A percentile compares a stretch with the other conserved stretches of the same genome.
These are phyloP conservation scores for Zelleria hepariella DNA, from an alignment of 2,888 invertebrate species.

Conservation along the genomic window DNA sequence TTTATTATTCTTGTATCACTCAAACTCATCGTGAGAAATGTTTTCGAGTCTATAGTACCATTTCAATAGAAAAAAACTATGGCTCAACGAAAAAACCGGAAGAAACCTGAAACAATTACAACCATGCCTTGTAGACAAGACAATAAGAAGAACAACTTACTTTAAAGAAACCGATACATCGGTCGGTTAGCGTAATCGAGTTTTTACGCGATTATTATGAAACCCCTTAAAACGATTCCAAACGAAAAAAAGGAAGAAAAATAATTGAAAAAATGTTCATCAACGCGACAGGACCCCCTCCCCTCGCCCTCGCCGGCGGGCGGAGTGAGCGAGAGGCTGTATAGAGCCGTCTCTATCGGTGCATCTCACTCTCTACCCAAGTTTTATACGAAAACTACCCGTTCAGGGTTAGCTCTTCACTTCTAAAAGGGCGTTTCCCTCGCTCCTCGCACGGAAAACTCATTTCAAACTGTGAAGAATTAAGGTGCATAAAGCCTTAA, in stretches of 20 bases:
- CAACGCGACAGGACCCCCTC: slow-evolving; percentile 66
- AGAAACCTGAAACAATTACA: no score
- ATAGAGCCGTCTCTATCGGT: slow-evolving; percentile 35
- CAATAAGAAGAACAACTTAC: background rate
- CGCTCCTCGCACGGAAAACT: background rate
- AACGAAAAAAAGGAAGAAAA: slow-evolving; percentile 66
- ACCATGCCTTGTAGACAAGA: background rate
- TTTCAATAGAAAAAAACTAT: no score
- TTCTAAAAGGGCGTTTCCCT: slow-evolving; percentile 24
- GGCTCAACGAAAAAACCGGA: no score
- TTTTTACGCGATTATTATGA: slow-evolving; percentile 63
- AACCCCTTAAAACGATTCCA: slow-evolving; percentile 72
- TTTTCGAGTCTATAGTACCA: no score
- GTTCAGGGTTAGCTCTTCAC: slow-evolving; percentile 35
- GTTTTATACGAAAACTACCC: slow-evolving; percentile 69
- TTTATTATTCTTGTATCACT: no score
- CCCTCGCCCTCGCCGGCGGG: slow-evolving; percentile 52
- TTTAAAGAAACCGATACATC: slow-evolving; percentile 24
- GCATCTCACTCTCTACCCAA: slow-evolving; percentile 67
- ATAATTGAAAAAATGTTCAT: slow-evolving; percentile 65
- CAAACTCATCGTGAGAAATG: no score
- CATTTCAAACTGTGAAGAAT: background rate
- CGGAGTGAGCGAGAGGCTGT: slow-evolving; percentile 40
- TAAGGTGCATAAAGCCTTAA: slow-evolving; percentile 17
- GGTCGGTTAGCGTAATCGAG: slow-evolving; percentile 53